Base-by-base conservation (phyloP, 92 coral and sea anemone genomes). In the Isaurus tuberculatus region DNA sequence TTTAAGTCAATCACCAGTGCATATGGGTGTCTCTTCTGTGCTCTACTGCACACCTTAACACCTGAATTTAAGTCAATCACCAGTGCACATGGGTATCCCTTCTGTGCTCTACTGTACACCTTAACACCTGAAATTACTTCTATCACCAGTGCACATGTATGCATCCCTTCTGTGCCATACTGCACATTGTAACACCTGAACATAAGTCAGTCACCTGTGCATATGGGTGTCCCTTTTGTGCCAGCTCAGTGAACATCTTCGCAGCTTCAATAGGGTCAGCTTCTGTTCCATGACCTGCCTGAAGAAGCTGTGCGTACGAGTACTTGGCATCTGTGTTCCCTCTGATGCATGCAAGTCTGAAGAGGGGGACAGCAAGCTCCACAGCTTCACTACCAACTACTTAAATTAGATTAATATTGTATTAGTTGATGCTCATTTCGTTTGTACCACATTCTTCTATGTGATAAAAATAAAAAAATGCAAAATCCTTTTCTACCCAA, bases 11-110 rank as follows among this genome's bases (percentile, higher is more conserved):
- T 32, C 78, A 96, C 98, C 89, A 94, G 98, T 19, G 99, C 98
- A 92, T 89, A 96, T 17, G 99, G 98, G 84, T 96, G 99, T 10
- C 94, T 98, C 27, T 84, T 79, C 20, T 91, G 90, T 10, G 96
- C 81, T 40, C 11, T 1, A 1, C 51, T 8, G 51, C 15, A 44
- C 51, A 44, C n/a, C n/a, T n/a, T 40, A 40, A 10, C 4, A 4
- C 51, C 0, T 8, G 14, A 9, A 4, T 44, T 44, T 9, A 17
- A 17, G 14, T 44, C 51, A 4, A 44, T 43, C 78, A 96, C 98
- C 89, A 94, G 97, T 19, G 99, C 98, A 92, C 87, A 96, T 22
- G 98, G 99, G 84, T 96, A 98, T 11, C 96, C 98, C 31, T 84
- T 75, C 22, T 92, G 90, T 6, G 96, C 79, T 46, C 16, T 9